phyloP scores from a whole-genome alignment of 2,113 vertebrate genomes.

The Sakesphorus luctuosus region DNA sequence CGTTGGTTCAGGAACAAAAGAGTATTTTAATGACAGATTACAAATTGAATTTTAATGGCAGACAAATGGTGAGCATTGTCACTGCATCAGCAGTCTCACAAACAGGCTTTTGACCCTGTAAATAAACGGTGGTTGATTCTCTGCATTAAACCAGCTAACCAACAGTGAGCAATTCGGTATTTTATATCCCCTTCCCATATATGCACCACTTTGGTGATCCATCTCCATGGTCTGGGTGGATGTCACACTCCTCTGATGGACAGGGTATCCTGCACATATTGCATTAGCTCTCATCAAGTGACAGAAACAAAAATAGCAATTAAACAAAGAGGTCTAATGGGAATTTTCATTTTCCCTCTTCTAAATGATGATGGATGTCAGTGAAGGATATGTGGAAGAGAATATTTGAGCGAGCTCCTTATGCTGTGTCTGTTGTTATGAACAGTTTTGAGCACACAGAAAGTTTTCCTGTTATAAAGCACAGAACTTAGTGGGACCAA shows the following conservation, averaged over 20 bases:
- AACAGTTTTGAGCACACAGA: background rate
- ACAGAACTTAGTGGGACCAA: background rate
- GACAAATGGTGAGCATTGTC: background rate
- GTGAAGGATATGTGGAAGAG: background rate
- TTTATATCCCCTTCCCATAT: background rate
- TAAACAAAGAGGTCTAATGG: conserved; percentile 3
- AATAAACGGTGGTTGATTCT: background rate
- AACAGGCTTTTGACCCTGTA: background rate
- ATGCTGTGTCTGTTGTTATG: background rate
- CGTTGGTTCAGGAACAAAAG: background rate
- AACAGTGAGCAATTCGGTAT: background rate
- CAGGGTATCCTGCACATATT: accelerated
- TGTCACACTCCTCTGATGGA: background rate
- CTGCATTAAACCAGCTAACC: background rate
- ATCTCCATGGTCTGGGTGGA: accelerated
- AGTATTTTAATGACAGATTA: conserved; percentile 2
- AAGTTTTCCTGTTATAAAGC: background rate
- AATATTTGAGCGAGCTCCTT: background rate
- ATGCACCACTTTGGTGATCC: accelerated
- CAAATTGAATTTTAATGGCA: conserved; percentile 35
- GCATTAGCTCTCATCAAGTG: background rate
- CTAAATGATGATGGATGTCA: conserved; percentile 36
- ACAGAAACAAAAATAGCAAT: background rate
- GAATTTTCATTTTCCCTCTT: conserved; percentile 4
- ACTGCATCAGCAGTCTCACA: background rate